Base-by-base conservation (phyloP, 2,888 invertebrate genomes). In the Trisateles emortualis region DNA sequence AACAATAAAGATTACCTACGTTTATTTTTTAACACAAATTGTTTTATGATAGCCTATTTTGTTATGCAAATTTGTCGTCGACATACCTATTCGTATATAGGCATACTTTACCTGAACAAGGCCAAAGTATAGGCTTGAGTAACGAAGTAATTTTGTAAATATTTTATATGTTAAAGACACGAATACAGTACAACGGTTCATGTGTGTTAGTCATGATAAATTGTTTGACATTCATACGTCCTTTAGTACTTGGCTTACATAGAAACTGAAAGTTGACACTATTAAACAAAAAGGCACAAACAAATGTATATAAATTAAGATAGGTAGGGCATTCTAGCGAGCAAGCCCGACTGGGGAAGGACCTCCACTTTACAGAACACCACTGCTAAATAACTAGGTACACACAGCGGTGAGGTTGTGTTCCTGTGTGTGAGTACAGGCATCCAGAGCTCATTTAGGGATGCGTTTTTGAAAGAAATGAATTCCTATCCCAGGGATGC, bases 211-310 rank as follows among this genome's bases (percentile, higher is more conserved):
- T 29, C 39, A 32, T 47, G 32, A 47, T n/a, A 47, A 39, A 47
- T n/a, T 22, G 14, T 26, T 36, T 46, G 40, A 47, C 47, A 32
- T 47, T 47, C 40, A 47, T 47, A 40, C 22, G 39, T 22, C 47
- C 39, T 47, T 47, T 47, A 32, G 30, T 14, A 30, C 47, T 13
- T 22, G 17, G 19, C 40, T 8, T 19, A 40, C 33, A 33, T 24
- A 40, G 32, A 16, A 24, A 13, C 22, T 39, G 36, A 22, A 22
- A 22, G 39, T 24, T 39, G 39, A 11, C 22, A 39, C 39, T 39
- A 39, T 19, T 19, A 19, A 19, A 19, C 19, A 36, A 10, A 14
- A 17, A 36, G 16, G 36, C 19, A 36, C 19, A 3, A 33, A 33
- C 14, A 33, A 0, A 33, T 13, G n/a, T 33, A 33, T 33, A 33